Percentiles rank a stretch among this genome's conserved stretches.
Conservation (phyloP, 2,797 vertebrate species). For the Anguilla anguilla region DNA sequence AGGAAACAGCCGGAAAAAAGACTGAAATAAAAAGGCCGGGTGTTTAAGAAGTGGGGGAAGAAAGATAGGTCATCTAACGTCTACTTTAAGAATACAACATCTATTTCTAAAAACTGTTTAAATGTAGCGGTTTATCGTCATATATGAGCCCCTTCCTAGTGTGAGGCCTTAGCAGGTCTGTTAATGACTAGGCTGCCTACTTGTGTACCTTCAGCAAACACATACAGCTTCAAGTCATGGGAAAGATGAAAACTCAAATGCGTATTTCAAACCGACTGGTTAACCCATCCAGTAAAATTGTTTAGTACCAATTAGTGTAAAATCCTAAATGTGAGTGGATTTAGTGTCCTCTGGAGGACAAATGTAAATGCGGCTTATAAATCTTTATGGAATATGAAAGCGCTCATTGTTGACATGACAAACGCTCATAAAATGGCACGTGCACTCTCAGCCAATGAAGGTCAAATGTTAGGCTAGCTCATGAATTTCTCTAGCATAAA, state of each 20-base stretch:
- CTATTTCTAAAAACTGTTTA: background rate
- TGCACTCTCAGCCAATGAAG: background rate
- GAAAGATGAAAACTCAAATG: background rate
- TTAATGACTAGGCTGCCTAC: background rate
- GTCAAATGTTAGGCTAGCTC: background rate
- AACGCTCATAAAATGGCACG: background rate
- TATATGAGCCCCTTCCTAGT: background rate
- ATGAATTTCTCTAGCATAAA: background rate
- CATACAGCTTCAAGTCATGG: background rate
- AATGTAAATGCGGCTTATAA: constrained; percentile 14
- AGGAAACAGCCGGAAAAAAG: background rate
- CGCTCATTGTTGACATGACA: background rate
- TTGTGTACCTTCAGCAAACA: too few relatives aligned
- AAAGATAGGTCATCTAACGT: background rate
- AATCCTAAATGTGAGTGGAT: background rate
- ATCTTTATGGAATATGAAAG: constrained; percentile 6
- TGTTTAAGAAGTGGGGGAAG: background rate
- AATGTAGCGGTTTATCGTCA: background rate
- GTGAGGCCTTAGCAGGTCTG: background rate
- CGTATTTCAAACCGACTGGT: background rate
- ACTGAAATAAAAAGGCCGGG: background rate
- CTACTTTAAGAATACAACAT: background rate
- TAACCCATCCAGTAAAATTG: background rate
- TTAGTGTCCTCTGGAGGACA: constrained; percentile 22
- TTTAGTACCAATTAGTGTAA: constrained; percentile 15